A percentile compares a stretch with the other conserved stretches of the same genome.
Evolutionary conservation across 2,113 vertebrate genomes (phyloP).

Genomic region (Scopus umbretta): DNA sequence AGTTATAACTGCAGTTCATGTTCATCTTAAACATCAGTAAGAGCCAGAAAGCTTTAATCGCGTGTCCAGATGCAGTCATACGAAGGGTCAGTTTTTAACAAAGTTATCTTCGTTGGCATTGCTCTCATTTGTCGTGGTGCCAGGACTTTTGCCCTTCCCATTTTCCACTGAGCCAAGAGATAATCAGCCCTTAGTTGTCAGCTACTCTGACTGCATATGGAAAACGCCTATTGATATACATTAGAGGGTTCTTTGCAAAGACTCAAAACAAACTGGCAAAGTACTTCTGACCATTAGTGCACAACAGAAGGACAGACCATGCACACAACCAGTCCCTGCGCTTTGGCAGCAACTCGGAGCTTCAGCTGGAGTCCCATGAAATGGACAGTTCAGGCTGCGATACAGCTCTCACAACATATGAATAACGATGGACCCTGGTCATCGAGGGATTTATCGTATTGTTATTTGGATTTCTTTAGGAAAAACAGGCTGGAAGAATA

Average conservation of each 20-base stretch:
- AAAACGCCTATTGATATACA: not conserved
- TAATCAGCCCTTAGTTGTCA: not conserved
- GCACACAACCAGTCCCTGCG: not conserved
- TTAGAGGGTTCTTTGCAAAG: not conserved
- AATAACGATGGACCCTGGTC: not conserved
- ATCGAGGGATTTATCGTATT: not conserved
- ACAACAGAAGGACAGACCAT: not conserved
- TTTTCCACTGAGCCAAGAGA: not conserved
- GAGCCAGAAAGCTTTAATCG: not conserved
- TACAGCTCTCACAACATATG: fast-evolving
- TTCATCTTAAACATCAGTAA: not conserved
- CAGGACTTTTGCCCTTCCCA: not conserved
- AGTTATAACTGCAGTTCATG: not conserved
- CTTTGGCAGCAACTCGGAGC: not conserved
- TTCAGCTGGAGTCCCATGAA: not conserved
- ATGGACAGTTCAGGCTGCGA: not conserved
- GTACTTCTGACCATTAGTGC: not conserved
- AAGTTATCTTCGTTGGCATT: not conserved
- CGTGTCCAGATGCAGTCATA: not conserved
- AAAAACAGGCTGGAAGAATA: not conserved
- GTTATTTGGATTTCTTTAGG: not conserved
- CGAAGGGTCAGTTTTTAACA: not conserved
- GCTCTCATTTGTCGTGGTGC: not conserved
- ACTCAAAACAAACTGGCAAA: not conserved
- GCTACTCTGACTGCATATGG: not conserved